These are phyloP conservation scores for Adoxophyes honmai DNA, from an alignment of 1,140 invertebrate species.

Conservation along the genomic window DNA sequence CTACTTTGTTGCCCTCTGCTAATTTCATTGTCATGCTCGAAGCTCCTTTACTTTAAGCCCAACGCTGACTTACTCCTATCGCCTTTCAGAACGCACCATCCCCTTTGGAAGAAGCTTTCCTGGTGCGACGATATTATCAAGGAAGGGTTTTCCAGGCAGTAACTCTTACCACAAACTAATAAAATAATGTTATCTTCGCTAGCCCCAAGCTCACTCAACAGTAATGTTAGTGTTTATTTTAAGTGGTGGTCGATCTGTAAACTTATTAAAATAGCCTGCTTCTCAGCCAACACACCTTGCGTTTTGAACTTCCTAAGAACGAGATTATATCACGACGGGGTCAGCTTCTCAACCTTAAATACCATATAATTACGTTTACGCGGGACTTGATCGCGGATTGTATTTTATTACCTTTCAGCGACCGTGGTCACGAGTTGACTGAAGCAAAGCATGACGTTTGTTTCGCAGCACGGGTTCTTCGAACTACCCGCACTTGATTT, in stretches of 20 bases:
- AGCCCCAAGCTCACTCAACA: conserved; percentile 13
- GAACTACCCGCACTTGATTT: too few species aligned
- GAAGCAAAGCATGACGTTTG: too few species aligned
- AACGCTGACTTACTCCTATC: conserved; percentile 2
- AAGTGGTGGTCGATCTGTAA: conserved; percentile 21
- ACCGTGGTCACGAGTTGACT: too few species aligned
- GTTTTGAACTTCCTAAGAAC: conserved; percentile 18
- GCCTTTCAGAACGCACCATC: conserved; percentile 18
- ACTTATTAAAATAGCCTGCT: conserved; percentile 5
- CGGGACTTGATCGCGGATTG: too few species aligned
- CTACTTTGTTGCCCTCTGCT: neutral
- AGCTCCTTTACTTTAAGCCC: conserved; percentile 1
- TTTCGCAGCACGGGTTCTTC: too few species aligned
- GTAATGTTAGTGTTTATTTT: conserved; percentile 10
- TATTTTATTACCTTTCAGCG: too few species aligned
- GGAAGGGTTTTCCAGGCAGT: conserved; percentile 8
- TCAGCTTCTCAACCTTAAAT: conserved; percentile 18
- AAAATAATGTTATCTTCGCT: conserved; percentile 19
- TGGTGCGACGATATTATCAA: conserved; percentile 16
- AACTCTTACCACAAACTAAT: neutral
- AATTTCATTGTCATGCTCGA: neutral
- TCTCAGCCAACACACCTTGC: neutral
- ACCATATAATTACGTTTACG: too few species aligned
- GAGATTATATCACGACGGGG: neutral
- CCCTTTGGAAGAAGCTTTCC: conserved; percentile 4